Percentiles rank a stretch among this genome's conserved stretches.
These are phyloP conservation scores for Gallinago paraguaiae DNA, from an alignment of 2,113 vertebrate genomes.

Conservation along the genomic window DNA sequence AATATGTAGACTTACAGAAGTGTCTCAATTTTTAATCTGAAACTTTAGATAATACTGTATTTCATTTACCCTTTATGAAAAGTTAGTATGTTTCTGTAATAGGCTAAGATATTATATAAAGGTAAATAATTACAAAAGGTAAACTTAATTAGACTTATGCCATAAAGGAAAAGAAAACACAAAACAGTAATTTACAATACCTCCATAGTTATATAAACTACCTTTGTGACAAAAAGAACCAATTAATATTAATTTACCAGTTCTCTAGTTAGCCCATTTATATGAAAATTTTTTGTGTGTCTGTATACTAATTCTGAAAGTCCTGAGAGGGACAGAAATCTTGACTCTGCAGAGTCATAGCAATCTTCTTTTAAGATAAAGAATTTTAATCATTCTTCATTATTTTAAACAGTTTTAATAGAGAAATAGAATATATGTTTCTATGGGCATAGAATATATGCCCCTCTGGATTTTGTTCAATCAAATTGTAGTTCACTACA, in stretches of 20 bases:
- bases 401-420: not conserved
- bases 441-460: not conserved
- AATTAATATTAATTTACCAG: constrained; percentile 12
- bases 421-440: not conserved
- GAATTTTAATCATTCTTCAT: not conserved
- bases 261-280: not conserved
- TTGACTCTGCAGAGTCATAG: not conserved
- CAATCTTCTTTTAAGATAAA: not conserved
- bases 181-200: not conserved
- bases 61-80: not conserved
- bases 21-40: not conserved
- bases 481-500: not conserved
- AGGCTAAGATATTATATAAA: not conserved
- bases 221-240: not conserved
- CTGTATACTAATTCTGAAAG: not conserved
- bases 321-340: not conserved
- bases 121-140: constrained; percentile 21
- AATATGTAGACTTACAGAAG: not conserved
- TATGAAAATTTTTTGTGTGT: not conserved
- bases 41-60: not conserved
- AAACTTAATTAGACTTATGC: constrained; percentile 9
- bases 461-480: not conserved
- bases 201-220: not conserved
- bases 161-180: not conserved
- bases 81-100: not conserved